These are phyloP conservation scores for Apodemus speciosus DNA, from an alignment of 2,113 vertebrate species.

Conservation along the genomic window DNA sequence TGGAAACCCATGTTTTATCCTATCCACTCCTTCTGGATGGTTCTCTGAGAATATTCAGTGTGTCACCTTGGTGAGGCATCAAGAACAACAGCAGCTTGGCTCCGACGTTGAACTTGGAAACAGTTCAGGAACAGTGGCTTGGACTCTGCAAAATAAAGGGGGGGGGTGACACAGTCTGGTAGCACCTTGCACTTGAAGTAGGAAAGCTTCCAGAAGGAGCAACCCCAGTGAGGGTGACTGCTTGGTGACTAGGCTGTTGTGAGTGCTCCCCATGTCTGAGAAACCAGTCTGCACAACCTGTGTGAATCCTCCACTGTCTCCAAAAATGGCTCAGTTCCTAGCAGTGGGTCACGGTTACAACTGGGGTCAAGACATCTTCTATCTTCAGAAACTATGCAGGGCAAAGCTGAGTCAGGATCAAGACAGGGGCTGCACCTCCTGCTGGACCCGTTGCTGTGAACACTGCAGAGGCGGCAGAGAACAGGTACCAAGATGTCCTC, in stretches of 20 bases:
- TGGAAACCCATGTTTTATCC: accelerated
- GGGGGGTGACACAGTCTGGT: no score
- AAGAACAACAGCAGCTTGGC: no score
- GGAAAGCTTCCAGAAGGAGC: neutral
- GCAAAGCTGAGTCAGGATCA: accelerated
- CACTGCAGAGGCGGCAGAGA: neutral
- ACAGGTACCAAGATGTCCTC: accelerated
- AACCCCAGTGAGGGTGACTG: no score
- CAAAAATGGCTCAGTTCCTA: no score
- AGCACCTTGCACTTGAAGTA: accelerated
- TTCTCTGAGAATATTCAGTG: neutral
- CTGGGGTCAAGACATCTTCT: accelerated
- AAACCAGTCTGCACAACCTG: accelerated
- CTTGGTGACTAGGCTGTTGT: neutral
- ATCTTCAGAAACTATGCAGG: accelerated
- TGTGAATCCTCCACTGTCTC: no score
- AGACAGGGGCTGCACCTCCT: neutral
- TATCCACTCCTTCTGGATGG: accelerated
- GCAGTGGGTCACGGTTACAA: accelerated
- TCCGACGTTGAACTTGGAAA: accelerated
- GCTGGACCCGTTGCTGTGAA: neutral
- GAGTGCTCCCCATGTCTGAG: neutral
- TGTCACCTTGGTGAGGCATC: no score
- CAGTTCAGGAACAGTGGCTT: accelerated
- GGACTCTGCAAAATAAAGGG: accelerated